phyloP scores from a whole-genome alignment of 1,140 invertebrate species.

The Ostrea denselamellosa region DNA sequence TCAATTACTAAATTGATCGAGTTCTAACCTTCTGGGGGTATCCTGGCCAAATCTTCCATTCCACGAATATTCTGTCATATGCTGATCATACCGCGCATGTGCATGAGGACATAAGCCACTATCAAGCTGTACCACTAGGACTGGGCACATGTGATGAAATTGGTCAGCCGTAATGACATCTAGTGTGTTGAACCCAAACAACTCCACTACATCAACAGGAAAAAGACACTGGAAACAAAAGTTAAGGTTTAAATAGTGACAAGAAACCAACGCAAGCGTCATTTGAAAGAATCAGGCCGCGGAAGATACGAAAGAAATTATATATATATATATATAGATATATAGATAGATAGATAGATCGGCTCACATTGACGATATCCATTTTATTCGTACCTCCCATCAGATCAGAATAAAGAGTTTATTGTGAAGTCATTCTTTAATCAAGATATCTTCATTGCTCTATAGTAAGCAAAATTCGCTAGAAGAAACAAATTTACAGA shows the following conservation, averaged over 20 bases:
- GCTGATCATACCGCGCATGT: slow-evolving; percentile 4
- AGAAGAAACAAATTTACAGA: too few species aligned
- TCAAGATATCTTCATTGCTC: too few species aligned
- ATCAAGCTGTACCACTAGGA: slow-evolving; percentile 1
- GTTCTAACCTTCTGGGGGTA: slow-evolving; percentile 10
- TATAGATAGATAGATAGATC: too few species aligned
- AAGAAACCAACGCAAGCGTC: too few species aligned
- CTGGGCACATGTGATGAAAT: slow-evolving; percentile 36
- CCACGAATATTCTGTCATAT: background rate
- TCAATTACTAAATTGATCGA: background rate
- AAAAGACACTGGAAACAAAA: background rate
- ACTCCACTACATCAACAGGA: background rate
- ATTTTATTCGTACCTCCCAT: too few species aligned
- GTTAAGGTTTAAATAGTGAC: background rate
- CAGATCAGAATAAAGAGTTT: too few species aligned
- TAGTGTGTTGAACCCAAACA: background rate
- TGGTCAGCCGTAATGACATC: slow-evolving; percentile 21
- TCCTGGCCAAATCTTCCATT: background rate
- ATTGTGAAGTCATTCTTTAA: too few species aligned
- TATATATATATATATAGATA: too few species aligned
- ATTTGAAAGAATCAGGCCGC: too few species aligned
- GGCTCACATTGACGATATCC: too few species aligned
- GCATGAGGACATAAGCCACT: slow-evolving; percentile 4
- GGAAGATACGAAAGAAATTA: too few species aligned
- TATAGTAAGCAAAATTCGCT: too few species aligned